Conservation (phyloP, 2,797 vertebrate genomes). For the Siniperca scherzeri region DNA sequence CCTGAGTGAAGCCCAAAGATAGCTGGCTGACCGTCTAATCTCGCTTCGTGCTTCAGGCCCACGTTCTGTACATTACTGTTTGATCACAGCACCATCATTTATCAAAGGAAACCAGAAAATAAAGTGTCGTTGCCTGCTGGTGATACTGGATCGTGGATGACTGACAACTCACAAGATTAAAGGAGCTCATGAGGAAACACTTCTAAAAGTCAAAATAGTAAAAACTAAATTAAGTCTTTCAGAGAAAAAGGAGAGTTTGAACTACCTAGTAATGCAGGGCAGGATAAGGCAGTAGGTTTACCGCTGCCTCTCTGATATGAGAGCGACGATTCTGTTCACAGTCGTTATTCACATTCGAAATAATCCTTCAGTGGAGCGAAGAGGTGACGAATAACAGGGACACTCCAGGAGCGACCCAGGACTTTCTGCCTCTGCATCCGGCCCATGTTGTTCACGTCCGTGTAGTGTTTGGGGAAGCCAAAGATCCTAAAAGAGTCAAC, state of each 20-base stretch:
- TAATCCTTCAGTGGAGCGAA: slow-evolving; percentile 97
- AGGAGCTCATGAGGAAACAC: slow-evolving; percentile 34
- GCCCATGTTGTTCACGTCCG: slow-evolving; percentile 92
- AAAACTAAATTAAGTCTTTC: slow-evolving; percentile 24
- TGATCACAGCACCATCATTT: slow-evolving; percentile 51
- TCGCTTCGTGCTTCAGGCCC: slow-evolving; percentile 50
- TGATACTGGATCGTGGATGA: slow-evolving; percentile 33
- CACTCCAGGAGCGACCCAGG: slow-evolving; percentile 93
- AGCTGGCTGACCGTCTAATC: not conserved
- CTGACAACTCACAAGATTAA: slow-evolving; percentile 20
- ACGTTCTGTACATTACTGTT: slow-evolving; percentile 23
- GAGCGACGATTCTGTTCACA: slow-evolving; percentile 18
- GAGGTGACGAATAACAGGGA: slow-evolving; percentile 95
- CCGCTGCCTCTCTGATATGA: slow-evolving; percentile 20
- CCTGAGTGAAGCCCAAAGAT: slow-evolving; percentile 38
- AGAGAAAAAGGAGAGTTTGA: slow-evolving; percentile 26
- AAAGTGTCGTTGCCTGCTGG: slow-evolving; percentile 67
- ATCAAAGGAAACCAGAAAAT: slow-evolving; percentile 10
- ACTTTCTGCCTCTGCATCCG: slow-evolving; percentile 91
- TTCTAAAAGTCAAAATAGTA: slow-evolving; percentile 44
- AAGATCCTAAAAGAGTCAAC: slow-evolving; percentile 88
- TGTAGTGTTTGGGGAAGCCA: slow-evolving; percentile 96
- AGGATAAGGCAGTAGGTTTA: slow-evolving; percentile 47
- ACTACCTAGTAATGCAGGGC: slow-evolving; percentile 13
- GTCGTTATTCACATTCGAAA: slow-evolving; percentile 90